Conservation (phyloP, 2,888 invertebrate species). For the Priocnemis perturbator region DNA sequence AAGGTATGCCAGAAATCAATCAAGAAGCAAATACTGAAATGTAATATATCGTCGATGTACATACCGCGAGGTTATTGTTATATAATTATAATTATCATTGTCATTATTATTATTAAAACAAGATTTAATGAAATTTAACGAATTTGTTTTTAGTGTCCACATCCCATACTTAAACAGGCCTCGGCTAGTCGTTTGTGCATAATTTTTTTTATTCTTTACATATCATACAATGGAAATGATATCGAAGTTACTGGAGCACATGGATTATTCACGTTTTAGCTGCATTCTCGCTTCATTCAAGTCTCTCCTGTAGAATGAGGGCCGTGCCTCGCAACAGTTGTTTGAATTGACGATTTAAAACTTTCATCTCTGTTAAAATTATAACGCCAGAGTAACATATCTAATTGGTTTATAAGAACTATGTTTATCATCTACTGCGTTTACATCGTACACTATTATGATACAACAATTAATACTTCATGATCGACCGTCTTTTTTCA, state of each 20-base stretch:
- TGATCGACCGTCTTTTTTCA: constrained; percentile 60
- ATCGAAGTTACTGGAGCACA: constrained; percentile 69
- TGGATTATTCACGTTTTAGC: constrained; percentile 36
- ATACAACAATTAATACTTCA: constrained; percentile 72
- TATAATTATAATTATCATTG: constrained; percentile 69
- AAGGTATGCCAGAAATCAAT: constrained; percentile 33
- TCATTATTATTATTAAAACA: constrained; percentile 64
- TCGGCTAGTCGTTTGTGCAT: constrained; percentile 50
- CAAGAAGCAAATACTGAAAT: constrained; percentile 53
- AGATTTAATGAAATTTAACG: constrained; percentile 51
- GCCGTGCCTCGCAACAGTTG: constrained; percentile 33
- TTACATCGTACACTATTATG: constrained; percentile 70
- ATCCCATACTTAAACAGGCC: not conserved
- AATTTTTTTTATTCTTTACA: constrained; percentile 70
- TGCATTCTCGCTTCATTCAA: constrained; percentile 10
- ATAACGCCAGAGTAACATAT: constrained; percentile 46
- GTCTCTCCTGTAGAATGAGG: constrained; percentile 34
- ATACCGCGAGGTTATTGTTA: constrained; percentile 73
- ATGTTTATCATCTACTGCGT: constrained; percentile 62
- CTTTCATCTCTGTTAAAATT: constrained; percentile 40
- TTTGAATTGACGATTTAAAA: constrained; percentile 39
- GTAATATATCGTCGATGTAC: constrained; percentile 73
- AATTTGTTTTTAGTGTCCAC: not conserved
- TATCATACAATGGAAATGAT: constrained; percentile 75
- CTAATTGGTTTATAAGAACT: constrained; percentile 48